phyloP scores from a whole-genome alignment of 2,113 vertebrate species.

The Bubo scandiacus region DNA sequence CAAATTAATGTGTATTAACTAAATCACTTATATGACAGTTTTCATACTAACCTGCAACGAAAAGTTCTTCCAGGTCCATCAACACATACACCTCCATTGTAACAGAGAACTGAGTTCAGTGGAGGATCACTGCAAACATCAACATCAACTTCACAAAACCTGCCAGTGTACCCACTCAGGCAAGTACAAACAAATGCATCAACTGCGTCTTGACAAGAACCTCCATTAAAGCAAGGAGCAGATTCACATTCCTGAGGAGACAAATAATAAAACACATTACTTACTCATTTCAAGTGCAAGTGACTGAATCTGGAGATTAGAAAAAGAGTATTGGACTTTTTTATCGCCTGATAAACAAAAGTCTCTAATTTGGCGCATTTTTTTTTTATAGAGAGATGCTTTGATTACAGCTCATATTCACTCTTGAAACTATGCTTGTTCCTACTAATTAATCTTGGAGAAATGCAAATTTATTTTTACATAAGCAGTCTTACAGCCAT shows the following conservation, averaged over 20 bases:
- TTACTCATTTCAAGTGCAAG: not conserved
- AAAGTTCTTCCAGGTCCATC: constrained; percentile 40
- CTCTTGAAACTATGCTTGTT: not conserved
- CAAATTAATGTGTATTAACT: not conserved
- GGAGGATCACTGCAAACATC: not conserved
- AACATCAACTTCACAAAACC: constrained; percentile 78
- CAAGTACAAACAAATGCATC: constrained; percentile 79
- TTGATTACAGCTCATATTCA: not conserved
- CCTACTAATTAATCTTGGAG: not conserved
- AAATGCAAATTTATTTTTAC: not conserved
- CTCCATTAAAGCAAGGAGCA: constrained; percentile 75
- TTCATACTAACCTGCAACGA: constrained; percentile 66
- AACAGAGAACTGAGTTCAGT: not conserved
- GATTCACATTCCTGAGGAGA: constrained; percentile 76
- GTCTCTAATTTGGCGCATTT: not conserved
- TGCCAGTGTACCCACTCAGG: constrained; percentile 71
- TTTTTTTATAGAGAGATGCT: not conserved
- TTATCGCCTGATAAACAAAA: not conserved
- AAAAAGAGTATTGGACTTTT: not conserved
- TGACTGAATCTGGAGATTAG: not conserved
- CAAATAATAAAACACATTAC: not conserved
- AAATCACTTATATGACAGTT: not conserved
- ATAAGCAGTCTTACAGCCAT: not conserved
- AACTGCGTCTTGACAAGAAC: constrained; percentile 75
- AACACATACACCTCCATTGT: constrained; percentile 41